Base-by-base conservation (phyloP, 2,797 vertebrate genomes). In the Enteromius radiatus region DNA sequence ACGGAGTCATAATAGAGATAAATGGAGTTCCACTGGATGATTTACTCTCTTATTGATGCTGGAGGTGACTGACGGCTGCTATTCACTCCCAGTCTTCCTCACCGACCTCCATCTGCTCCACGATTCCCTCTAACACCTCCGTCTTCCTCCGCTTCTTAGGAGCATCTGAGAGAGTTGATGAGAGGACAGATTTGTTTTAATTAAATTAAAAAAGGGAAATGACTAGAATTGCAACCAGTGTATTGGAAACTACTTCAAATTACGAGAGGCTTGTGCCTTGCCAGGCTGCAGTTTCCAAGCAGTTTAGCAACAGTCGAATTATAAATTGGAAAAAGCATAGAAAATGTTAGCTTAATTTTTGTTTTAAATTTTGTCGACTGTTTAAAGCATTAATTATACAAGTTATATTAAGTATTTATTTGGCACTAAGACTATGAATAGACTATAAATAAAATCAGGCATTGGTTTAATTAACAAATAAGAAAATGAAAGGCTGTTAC, bases 71-170 rank as follows among this genome's bases (percentile, higher is more conserved):
- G 68, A 83, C 75, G 67, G 64, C 81, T 70, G 73, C 54, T 82
- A 41, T 85, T 88, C 68, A 88, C 23, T 80, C 78, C 68, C 90
- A 90, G 5, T 85, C 90, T 2, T 5, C 84, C 0, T 87, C 93
- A 0, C 91, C 93, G 28, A 93, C 93, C 87, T 97, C 96, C 93
- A 99, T 95, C 21, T 94, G 93, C 89, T 96, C 96, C 92, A 97
- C 63, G 90, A 99, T 96, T 88, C 94, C 96, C 76, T 95, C 96
- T 93, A 98, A 84, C 82, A 96, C 76, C 14, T 94, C 94, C 0
- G 95, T 88, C 80, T 86, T 95, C 82, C 95, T 95, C 69, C 74
- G 88, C 71, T 95, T 98, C 92, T 97, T 97, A 0, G 90, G 88
- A 61, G 91, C 84, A 78, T 94, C 98, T 99, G 92, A 88, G 47